Percentiles rank a stretch among this genome's conserved stretches.
Evolutionary conservation across 2,113 vertebrate genomes (phyloP).

Genomic region (Tursiops truncatus): DNA sequence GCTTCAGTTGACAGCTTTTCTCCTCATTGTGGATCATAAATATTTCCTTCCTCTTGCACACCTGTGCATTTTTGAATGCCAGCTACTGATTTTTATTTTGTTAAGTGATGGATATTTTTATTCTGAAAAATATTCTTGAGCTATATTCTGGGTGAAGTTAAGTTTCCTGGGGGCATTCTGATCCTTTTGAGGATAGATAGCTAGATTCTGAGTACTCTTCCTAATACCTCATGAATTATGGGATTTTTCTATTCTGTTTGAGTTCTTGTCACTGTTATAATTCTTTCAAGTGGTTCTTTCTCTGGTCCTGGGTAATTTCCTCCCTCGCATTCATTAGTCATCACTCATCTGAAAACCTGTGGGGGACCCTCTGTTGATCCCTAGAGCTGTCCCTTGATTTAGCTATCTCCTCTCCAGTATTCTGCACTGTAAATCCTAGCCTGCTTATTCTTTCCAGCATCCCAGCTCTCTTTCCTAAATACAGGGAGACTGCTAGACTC

Average conservation of each 20-base stretch:
- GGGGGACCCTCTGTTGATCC: not conserved
- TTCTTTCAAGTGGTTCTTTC: not conserved
- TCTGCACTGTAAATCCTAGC: not conserved
- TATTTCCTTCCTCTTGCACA: not conserved
- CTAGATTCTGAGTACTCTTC: not conserved
- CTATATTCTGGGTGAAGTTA: not conserved
- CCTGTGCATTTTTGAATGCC: not conserved
- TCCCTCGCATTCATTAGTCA: not conserved
- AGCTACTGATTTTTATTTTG: not conserved
- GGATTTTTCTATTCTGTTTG: not conserved
- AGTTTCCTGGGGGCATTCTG: not conserved
- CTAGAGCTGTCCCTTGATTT: not conserved
- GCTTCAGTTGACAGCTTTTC: not conserved
- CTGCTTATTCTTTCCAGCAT: not conserved
- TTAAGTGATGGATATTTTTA: not conserved
- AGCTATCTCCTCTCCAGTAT: rapidly evolving
- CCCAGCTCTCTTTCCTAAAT: not conserved
- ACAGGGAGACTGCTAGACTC: not conserved
- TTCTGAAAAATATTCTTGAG: not conserved
- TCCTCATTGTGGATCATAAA: not conserved
- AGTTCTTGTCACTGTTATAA: not conserved
- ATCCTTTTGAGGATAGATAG: not conserved
- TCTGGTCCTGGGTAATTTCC: not conserved
- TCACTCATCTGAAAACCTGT: not conserved
- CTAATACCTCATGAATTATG: not conserved